Base-by-base conservation (phyloP, 2,888 invertebrate species). In the Himalopsyche japonica region DNA sequence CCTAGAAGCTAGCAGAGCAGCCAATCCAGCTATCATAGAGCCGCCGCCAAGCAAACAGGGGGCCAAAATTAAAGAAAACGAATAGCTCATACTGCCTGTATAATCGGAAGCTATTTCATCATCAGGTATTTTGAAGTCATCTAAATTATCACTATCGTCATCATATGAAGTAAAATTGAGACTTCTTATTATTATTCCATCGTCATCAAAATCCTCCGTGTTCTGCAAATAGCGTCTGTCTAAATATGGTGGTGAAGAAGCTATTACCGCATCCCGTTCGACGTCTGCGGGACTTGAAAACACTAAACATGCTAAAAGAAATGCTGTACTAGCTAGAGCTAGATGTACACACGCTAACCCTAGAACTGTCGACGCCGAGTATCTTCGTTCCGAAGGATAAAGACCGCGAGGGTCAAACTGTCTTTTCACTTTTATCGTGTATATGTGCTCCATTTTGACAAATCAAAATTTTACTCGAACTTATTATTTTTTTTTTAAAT, bases 291-390 rank as follows among this genome's bases (percentile, higher is more conserved):
- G 91, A 85, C 90, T 91, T 34, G 91, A 89, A 84, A 92, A 87
- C 0, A 93, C 93, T 20, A 94, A 88, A 82, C 92, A 92, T 0
- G 93, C 94, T 80, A 95, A 90, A 0, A 94, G 88, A 76, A 94
- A 91, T 0, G 93, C 92, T 0, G 94, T 93, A 0, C 92, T 90
- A 0, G 93, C 93, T n/a, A 95, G 90, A 0, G 93, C 93, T 10
- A 94, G 90, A 87, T 94, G 94, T 0, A 95, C 93, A 89, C 94
- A 93, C 1, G 94, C 93, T 49, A 95, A 88, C 0, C 95, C 95
- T 4, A 94, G 92, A 0, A 95, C 94, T 0, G 94, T 94, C 0
- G 94, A 94, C 0, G 95, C 94, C 0, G 95, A 95, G 88, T 95
- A 95, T 82, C 94, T 90, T 87, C 95, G 90, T 88, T 95, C 95